Base-by-base conservation (phyloP, 2,113 vertebrate species). In the Hippocampus abdominalis region DNA sequence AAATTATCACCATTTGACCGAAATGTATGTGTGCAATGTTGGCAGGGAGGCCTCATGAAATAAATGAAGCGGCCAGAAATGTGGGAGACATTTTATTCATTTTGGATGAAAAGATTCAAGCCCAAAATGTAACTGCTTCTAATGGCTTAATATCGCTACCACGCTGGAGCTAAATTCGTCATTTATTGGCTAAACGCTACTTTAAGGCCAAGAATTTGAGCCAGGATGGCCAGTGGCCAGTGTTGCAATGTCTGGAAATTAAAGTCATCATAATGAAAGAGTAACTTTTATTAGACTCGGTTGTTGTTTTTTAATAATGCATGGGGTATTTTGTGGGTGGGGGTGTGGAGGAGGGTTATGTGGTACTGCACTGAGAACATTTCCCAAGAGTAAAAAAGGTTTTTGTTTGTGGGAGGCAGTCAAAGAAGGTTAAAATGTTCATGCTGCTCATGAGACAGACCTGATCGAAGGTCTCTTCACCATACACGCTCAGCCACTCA, bases 371-470 rank as follows among this genome's bases (percentile, higher is more conserved):
- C 44, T 62, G 57, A 21, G 27, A 59, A 65, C 57, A 60, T 60
- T 36, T 21, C 9, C 46, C 60, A 54, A 69, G 69, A 84, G 86
- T 78, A 79, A 83, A 78, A 44, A 49, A 49, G 46, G 73, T 90
- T 87, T 86, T 68, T 75, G 79, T 54, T 54, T 54, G 68, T 69
- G 77, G 67, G 81, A 72, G 69, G 73, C 75, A 75, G 81, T 73
- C 18, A 59, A 67, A 66, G 74, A 85, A 80, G 76, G 79, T 85
- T 75, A 74, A 76, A n/a, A 62, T 73, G 86, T 75, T 83, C 83
- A 36, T 36, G 32, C 32, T 36, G 32, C 32, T 36, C 32, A 36
- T 5, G 32, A 6, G 32, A 5, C 5, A 36, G 32, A 36, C 32
- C 32, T 36, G 32, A 36, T 36, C 32, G 1, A 36, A 36, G 32